Conservation (phyloP, 2,888 invertebrate species). For the Epinotia bilunana region DNA sequence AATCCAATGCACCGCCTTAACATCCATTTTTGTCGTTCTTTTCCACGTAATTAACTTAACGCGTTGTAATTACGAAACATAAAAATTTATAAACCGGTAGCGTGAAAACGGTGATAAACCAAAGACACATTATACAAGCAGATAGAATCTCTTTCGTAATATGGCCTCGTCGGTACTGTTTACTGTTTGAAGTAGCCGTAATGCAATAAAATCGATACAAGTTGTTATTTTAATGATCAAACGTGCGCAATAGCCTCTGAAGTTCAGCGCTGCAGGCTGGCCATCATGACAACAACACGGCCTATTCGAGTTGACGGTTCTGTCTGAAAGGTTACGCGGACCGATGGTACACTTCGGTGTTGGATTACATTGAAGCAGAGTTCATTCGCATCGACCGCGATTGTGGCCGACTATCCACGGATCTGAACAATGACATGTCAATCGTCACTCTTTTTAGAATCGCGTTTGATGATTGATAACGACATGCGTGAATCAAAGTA, state of each 20-base stretch:
- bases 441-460: constrained; percentile 30
- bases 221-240: constrained; percentile 34
- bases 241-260: constrained; percentile 19
- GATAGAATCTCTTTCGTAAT: constrained; percentile 42
- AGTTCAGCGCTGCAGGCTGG: background rate
- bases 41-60: constrained; percentile 11
- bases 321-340: constrained; percentile 77
- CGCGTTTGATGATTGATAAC: background rate
- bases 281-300: constrained; percentile 49
- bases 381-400: constrained; percentile 80
- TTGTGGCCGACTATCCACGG: constrained; percentile 72
- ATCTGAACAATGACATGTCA: constrained; percentile 64
- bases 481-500: constrained; percentile 16
- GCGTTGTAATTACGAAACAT: constrained; percentile 11
- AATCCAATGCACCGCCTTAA: too few species aligned
- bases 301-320: constrained; percentile 62
- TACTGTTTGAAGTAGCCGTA: constrained; percentile 32
- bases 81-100: constrained; percentile 4
- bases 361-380: constrained; percentile 78
- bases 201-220: constrained; percentile 39
- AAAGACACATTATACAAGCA: constrained; percentile 32
- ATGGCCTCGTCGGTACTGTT: constrained; percentile 36
- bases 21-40: constrained; percentile 13
- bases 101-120: constrained; percentile 24
- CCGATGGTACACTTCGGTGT: constrained; percentile 77